A percentile compares a stretch with the other conserved stretches of the same genome.
phyloP scores from a whole-genome alignment of 1,140 invertebrate species.

The Lethrus apterus region DNA sequence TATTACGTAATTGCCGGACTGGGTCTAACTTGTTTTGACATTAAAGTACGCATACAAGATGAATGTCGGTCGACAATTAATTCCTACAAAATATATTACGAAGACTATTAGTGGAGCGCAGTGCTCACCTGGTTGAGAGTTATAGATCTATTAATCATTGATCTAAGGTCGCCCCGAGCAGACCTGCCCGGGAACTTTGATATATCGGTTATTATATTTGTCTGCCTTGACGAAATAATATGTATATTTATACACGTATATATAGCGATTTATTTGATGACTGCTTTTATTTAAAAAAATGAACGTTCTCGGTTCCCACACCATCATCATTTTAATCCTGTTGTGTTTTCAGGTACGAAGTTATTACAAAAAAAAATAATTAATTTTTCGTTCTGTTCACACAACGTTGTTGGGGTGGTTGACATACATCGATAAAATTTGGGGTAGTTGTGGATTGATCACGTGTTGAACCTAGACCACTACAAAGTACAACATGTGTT shows the following conservation, averaged over 20 bases:
- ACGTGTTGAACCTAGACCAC: too few species aligned
- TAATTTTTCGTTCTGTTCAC: too few species aligned
- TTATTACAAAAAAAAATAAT: too few species aligned
- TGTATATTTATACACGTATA: conserved; percentile 26
- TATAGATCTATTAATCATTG: conserved; percentile 34
- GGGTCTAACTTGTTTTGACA: conserved; percentile 27
- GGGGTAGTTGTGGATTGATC: too few species aligned
- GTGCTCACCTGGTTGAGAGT: conserved; percentile 29
- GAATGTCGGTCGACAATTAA: conserved; percentile 30
- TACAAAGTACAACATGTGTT: too few species aligned
- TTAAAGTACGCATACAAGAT: conserved; percentile 25
- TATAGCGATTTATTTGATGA: too few species aligned
- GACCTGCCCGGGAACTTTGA: conserved; percentile 18
- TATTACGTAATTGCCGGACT: conserved; percentile 25
- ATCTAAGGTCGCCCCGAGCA: conserved; percentile 22
- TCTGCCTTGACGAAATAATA: conserved; percentile 35
- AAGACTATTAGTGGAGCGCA: conserved; percentile 24
- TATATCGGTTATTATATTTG: conserved; percentile 32
- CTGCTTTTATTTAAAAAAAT: too few species aligned
- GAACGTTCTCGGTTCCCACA: too few species aligned
- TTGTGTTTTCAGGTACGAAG: too few species aligned
- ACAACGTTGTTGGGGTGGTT: too few species aligned
- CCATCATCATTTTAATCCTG: too few species aligned
- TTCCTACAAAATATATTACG: conserved; percentile 32
- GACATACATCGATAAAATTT: too few species aligned